Evolutionary conservation across 2,113 vertebrate species (phyloP).

Genomic region (Petrocephalus zakoni): DNA sequence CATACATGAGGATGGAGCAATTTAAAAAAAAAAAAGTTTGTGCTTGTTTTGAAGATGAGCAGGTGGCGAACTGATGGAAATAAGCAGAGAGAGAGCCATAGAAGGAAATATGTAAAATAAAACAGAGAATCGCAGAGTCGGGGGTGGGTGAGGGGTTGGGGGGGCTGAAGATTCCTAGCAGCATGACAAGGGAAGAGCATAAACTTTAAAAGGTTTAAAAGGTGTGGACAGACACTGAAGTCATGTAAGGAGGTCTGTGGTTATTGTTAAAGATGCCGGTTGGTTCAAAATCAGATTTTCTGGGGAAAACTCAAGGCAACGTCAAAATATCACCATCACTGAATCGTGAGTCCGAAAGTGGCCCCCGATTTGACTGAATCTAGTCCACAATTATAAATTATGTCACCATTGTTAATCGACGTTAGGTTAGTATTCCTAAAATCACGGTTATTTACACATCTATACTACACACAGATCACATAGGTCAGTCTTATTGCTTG

Average conservation of each 20-base stretch:
- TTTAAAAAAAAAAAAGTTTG: slow-evolving; percentile 61
- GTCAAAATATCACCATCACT: not conserved
- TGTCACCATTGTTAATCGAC: not conserved
- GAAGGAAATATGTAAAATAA: slow-evolving; percentile 20
- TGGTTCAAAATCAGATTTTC: slow-evolving; percentile 4
- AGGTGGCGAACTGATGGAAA: slow-evolving; percentile 53
- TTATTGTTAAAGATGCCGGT: slow-evolving; percentile 50
- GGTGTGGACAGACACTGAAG: slow-evolving; percentile 35
- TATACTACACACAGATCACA: slow-evolving; percentile 29
- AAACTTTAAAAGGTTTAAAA: slow-evolving; percentile 37
- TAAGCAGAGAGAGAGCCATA: slow-evolving; percentile 26
- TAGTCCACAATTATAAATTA: slow-evolving; percentile 22
- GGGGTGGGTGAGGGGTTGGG: slow-evolving; percentile 1
- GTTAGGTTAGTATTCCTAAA: slow-evolving; percentile 22
- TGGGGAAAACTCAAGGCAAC: not conserved
- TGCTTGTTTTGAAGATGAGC: slow-evolving; percentile 70
- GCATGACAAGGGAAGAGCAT: slow-evolving; percentile 33
- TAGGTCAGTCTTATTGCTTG: slow-evolving; percentile 45
- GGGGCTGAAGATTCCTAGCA: slow-evolving; percentile 33
- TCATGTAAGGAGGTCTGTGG: slow-evolving; percentile 34
- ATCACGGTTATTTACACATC: slow-evolving; percentile 41
- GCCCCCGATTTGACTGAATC: not conserved
- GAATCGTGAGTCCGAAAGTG: slow-evolving; percentile 20
- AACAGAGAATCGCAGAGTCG: slow-evolving; percentile 32
- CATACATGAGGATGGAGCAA: slow-evolving; percentile 74